phyloP scores from a whole-genome alignment of 2,113 vertebrate species.

The Cygnus atratus region DNA sequence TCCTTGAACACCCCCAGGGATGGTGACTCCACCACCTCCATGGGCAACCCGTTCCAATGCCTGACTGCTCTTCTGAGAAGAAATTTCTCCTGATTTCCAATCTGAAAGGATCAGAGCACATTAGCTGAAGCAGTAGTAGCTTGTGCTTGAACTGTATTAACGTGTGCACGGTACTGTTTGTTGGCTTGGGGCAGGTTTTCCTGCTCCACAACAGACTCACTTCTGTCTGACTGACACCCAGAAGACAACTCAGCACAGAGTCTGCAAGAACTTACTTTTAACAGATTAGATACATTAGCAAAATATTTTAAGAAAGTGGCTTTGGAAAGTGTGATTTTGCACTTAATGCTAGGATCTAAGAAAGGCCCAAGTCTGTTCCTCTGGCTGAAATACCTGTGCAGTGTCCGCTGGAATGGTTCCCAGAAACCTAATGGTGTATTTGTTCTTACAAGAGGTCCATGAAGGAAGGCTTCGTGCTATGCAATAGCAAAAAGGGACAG shows the following conservation, averaged over 20 bases:
- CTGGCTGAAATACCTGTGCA: not conserved
- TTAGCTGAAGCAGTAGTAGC: not conserved
- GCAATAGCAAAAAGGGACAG: not conserved
- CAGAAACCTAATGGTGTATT: not conserved
- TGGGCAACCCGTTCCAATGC: too few relatives aligned
- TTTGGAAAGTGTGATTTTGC: not conserved
- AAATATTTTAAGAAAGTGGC: not conserved
- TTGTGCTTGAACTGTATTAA: not conserved
- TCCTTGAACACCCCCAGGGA: too few relatives aligned
- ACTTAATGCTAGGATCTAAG: not conserved
- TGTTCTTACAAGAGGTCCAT: not conserved
- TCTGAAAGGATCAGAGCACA: not conserved
- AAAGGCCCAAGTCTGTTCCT: accelerated
- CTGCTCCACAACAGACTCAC: not conserved
- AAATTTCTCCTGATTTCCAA: too few relatives aligned
- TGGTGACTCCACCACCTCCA: too few relatives aligned
- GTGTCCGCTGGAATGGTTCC: not conserved
- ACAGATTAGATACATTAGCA: not conserved
- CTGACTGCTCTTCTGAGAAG: too few relatives aligned
- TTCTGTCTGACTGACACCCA: accelerated
- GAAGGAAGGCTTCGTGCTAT: not conserved
- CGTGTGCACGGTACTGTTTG: accelerated
- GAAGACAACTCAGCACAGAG: not conserved
- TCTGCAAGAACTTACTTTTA: not conserved
- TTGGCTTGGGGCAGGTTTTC: not conserved